phyloP scores from a whole-genome alignment of 2,113 vertebrate species.

The Gallinago media region DNA sequence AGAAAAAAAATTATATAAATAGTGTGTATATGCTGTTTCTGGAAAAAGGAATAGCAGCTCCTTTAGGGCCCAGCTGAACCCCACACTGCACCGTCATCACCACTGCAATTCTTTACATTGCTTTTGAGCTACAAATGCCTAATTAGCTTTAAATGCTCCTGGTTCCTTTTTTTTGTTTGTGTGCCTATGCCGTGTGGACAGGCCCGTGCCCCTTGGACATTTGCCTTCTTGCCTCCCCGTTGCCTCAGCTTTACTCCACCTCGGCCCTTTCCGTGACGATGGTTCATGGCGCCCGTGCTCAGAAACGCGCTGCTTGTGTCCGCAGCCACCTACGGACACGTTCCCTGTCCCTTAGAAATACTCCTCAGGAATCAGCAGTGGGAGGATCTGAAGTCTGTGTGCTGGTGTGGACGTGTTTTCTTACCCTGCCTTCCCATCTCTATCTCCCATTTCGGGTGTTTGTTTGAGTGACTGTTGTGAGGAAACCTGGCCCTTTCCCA shows the following conservation, averaged over 20 bases:
- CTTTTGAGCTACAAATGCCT: background rate
- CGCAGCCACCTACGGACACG: background rate
- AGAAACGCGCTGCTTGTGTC: background rate
- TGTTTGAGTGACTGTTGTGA: background rate
- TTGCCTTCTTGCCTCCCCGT: background rate
- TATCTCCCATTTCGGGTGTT: background rate
- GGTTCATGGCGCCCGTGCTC: background rate
- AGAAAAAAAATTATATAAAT: background rate
- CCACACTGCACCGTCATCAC: background rate
- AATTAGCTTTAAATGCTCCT: background rate
- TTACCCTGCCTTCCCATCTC: background rate
- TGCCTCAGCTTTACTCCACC: background rate
- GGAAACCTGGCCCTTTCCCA: background rate
- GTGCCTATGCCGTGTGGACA: background rate
- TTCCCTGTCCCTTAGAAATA: background rate
- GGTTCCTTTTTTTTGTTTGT: background rate
- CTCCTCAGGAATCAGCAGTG: background rate
- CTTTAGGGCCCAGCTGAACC: background rate
- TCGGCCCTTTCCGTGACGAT: background rate
- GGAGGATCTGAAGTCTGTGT: background rate
- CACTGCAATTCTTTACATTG: background rate
- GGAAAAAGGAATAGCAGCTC: background rate
- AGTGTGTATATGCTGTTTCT: background rate
- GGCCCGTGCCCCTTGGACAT: rapidly evolving
- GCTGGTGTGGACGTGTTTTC: background rate